Conservation (phyloP, 2,888 invertebrate genomes). For the Eubasilissa splendida region DNA sequence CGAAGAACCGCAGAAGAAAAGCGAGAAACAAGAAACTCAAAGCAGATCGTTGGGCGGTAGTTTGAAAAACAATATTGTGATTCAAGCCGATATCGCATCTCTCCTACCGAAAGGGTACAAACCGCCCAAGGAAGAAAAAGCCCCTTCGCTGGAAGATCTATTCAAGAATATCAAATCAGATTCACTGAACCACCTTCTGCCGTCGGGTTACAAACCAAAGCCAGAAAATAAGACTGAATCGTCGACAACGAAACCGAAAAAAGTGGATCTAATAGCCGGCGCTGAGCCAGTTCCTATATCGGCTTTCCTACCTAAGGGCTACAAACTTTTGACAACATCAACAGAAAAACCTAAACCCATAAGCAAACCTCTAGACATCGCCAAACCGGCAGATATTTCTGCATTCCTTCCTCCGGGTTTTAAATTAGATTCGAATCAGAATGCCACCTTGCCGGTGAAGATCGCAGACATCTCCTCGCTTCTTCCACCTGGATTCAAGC, state of each 20-base stretch:
- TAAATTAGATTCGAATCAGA: slow-evolving; percentile 60
- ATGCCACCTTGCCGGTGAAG: slow-evolving; percentile 61
- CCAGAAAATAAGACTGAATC: slow-evolving; percentile 38
- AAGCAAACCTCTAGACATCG: slow-evolving; percentile 61
- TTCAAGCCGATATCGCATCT: slow-evolving; percentile 71
- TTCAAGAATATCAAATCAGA: slow-evolving; percentile 71
- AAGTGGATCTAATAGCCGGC: slow-evolving; percentile 58
- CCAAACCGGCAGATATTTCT: slow-evolving; percentile 69
- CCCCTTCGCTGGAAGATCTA: slow-evolving; percentile 63
- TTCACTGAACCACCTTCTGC: slow-evolving; percentile 75
- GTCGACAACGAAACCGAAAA: slow-evolving; percentile 40
- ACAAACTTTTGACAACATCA: slow-evolving; percentile 62
- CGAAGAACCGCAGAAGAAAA: slow-evolving; percentile 61
- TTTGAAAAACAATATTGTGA: slow-evolving; percentile 74
- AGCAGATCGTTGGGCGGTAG: slow-evolving; percentile 72
- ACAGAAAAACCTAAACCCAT: slow-evolving; percentile 63
- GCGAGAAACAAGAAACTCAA: slow-evolving; percentile 66
- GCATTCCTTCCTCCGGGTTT: slow-evolving; percentile 73
- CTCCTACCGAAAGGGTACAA: slow-evolving; percentile 78
- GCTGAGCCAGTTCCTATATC: slow-evolving; percentile 62
- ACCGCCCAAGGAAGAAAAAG: slow-evolving; percentile 62
- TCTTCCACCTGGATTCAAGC: slow-evolving; percentile 75
- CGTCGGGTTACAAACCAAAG: slow-evolving; percentile 76
- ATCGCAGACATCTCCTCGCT: slow-evolving; percentile 61
- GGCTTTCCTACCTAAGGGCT: slow-evolving; percentile 67